Percentiles rank a stretch among this genome's conserved stretches.
These are phyloP conservation scores for Margarornis squamiger DNA, from an alignment of 2,797 vertebrate genomes.

Conservation along the genomic window DNA sequence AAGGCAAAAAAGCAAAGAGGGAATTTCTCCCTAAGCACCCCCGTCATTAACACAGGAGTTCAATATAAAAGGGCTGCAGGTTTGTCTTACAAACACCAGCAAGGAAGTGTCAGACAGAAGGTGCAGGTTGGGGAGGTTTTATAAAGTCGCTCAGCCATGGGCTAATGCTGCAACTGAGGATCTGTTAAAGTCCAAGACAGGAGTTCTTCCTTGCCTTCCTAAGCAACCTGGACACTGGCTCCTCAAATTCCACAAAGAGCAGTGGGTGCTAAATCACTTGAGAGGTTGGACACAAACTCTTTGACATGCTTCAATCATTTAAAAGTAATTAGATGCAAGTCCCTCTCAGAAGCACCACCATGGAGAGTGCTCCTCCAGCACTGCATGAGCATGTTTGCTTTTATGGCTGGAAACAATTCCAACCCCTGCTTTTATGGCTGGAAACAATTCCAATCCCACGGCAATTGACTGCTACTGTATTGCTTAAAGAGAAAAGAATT, in stretches of 20 bases:
- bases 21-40: neutral
- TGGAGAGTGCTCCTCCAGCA: neutral
- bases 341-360: neutral
- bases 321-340: neutral
- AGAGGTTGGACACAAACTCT: neutral
- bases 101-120: neutral
- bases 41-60: neutral
- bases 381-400: neutral
- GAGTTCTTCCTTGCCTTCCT: neutral
- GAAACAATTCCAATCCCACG: neutral
- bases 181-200: neutral
- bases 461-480: neutral
- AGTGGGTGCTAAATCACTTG: neutral
- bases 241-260: neutral
- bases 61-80: neutral
- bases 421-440: neutral
- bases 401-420: conserved; percentile 3
- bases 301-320: neutral
- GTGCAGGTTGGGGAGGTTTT: neutral
- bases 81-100: neutral
- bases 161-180: neutral
- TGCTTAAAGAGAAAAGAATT: neutral
- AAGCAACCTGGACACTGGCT: neutral
- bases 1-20: neutral
- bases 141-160: neutral